Evolutionary conservation across 2,113 vertebrate genomes (phyloP).

Genomic region (Entomyzon cyanotis): DNA sequence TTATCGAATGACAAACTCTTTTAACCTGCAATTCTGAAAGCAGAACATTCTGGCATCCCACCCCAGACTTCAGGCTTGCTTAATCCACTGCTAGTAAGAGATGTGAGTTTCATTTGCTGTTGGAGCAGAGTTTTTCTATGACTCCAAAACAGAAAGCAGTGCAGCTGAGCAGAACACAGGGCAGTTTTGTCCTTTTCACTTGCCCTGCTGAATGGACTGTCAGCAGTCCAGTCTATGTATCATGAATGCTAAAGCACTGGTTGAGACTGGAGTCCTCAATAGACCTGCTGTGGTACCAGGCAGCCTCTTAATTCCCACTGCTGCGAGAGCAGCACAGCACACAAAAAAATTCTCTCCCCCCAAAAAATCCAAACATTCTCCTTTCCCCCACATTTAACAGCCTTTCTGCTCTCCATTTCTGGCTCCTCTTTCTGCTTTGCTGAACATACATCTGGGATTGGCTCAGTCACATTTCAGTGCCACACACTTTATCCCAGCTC

Average conservation of each 20-base stretch:
- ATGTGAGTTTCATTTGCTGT: neutral
- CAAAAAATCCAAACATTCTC: neutral
- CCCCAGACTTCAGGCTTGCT: neutral
- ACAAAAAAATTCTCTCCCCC: neutral
- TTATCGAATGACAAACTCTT: constrained; percentile 21
- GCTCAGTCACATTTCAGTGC: neutral
- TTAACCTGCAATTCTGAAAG: constrained; percentile 9
- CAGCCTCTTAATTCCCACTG: neutral
- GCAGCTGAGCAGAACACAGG: constrained; percentile 41
- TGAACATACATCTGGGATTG: neutral
- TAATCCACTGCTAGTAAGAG: neutral
- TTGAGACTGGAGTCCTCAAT: constrained; percentile 8
- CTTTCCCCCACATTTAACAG: neutral
- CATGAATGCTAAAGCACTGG: constrained; percentile 29
- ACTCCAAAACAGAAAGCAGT: neutral
- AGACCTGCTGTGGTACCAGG: constrained; percentile 30
- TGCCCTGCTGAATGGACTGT: constrained; percentile 1
- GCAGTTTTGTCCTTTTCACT: constrained; percentile 50
- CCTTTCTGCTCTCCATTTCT: neutral
- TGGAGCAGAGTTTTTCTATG: neutral
- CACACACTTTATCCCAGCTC: neutral
- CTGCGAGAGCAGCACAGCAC: neutral
- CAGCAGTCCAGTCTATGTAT: constrained; percentile 15
- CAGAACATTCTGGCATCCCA: neutral
- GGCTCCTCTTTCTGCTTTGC: neutral